A percentile compares a stretch with the other conserved stretches of the same genome.
Evolutionary conservation across 2,113 vertebrate genomes (phyloP).

Genomic region (Coracopsis vasa): DNA sequence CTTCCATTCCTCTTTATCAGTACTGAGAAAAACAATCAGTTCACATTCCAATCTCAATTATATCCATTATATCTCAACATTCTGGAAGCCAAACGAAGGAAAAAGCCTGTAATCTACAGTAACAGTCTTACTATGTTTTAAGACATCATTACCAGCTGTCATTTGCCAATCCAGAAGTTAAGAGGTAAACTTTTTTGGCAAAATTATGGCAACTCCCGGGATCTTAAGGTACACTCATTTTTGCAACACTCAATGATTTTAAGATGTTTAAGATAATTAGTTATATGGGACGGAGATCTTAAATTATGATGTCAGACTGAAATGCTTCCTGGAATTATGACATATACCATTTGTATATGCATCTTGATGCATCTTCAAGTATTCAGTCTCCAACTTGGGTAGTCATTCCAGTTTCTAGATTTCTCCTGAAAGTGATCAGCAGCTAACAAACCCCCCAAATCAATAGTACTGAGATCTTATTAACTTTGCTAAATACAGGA

Average conservation of each 20-base stretch:
- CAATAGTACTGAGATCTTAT: background rate
- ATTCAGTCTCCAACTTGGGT: background rate
- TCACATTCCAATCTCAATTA: background rate
- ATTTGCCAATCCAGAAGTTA: background rate
- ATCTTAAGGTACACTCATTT: background rate
- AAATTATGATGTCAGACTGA: background rate
- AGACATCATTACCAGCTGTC: background rate
- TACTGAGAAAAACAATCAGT: background rate
- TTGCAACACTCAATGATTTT: background rate
- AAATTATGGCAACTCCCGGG: background rate
- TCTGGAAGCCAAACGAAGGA: background rate
- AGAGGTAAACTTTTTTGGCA: background rate
- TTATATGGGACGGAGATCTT: background rate
- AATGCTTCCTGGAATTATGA: background rate
- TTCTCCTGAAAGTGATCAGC: background rate
- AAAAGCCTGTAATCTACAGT: background rate
- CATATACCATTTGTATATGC: background rate
- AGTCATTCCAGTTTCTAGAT: background rate
- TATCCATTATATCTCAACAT: background rate
- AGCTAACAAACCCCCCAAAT: background rate
- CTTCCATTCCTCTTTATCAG: background rate
- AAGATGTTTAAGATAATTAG: background rate
- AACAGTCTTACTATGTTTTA: background rate
- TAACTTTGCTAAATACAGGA: background rate
- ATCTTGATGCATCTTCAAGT: background rate